phyloP scores from a whole-genome alignment of 2,888 invertebrate genomes.

The Physocephala rufipes region DNA sequence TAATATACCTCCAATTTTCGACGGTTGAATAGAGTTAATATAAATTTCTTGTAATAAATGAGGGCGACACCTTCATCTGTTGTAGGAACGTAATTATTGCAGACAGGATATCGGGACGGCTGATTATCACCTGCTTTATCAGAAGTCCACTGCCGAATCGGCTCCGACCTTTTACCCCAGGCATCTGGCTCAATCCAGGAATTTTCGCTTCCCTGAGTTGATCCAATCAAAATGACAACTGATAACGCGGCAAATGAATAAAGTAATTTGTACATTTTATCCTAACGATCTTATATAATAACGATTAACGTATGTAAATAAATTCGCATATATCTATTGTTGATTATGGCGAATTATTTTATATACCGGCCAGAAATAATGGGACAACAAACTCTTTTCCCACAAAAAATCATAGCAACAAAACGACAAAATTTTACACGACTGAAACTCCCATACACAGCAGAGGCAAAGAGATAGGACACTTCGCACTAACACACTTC shows the following conservation, averaged over 20 bases:
- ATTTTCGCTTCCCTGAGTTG: conserved; percentile 39
- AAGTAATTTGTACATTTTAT: conserved; percentile 13
- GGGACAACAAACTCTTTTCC: no score
- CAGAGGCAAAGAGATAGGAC: no score
- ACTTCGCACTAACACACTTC: no score
- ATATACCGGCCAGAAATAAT: no score
- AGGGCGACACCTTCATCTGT: conserved; percentile 51
- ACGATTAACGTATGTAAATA: no score
- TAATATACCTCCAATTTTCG: conserved; percentile 49
- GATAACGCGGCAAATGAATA: neutral
- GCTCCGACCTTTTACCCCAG: conserved; percentile 42
- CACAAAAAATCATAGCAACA: no score
- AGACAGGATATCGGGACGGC: neutral
- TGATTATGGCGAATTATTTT: no score
- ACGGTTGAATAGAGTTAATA: conserved; percentile 51
- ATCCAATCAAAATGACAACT: neutral
- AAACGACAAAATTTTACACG: neutral
- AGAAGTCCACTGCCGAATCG: neutral
- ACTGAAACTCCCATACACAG: no score
- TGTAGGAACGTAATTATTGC: conserved; percentile 3
- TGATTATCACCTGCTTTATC: neutral
- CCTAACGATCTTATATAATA: no score
- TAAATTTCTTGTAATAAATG: conserved; percentile 55
- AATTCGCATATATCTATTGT: no score
- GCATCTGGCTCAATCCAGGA: conserved; percentile 47